Conservation (phyloP, 2,888 invertebrate species). For the Spatulosminthurus flaviceps region DNA sequence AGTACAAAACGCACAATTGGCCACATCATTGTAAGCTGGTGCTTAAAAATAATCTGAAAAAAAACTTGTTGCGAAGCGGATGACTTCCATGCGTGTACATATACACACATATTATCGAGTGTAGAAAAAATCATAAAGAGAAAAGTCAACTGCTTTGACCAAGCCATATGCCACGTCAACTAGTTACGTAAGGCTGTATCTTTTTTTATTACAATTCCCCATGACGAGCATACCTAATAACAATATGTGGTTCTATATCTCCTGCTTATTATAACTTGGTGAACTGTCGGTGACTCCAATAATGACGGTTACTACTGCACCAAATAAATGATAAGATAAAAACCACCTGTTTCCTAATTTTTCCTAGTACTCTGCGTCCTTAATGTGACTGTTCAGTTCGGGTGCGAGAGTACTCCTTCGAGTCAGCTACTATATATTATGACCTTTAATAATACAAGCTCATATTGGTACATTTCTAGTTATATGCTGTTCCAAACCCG, state of each 20-base stretch:
- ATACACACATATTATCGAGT: neutral
- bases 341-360: constrained; percentile 63
- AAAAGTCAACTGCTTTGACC: constrained; percentile 14
- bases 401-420: constrained; percentile 37
- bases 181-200: constrained; percentile 28
- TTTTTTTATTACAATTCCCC: constrained; percentile 16
- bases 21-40: neutral
- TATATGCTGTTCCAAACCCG: neutral
- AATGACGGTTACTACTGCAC: constrained; percentile 34
- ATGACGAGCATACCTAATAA: neutral
- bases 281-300: constrained; percentile 21
- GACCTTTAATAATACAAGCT: neutral
- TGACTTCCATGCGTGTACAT: neutral
- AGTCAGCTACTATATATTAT: neutral
- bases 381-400: constrained; percentile 37
- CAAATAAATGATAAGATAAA: constrained; percentile 51
- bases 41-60: too few species aligned
- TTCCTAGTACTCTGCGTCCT: constrained; percentile 45
- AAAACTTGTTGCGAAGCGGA: too few species aligned
- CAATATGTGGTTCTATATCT: neutral
- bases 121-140: neutral
- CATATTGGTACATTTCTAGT: neutral
- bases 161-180: constrained; percentile 38
- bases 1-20: neutral
- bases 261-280: neutral